Evolutionary conservation across 2,888 invertebrate species (phyloP), one percentile per base, ranked within the genome.

Genomic region (Campoplex nolae): DNA sequence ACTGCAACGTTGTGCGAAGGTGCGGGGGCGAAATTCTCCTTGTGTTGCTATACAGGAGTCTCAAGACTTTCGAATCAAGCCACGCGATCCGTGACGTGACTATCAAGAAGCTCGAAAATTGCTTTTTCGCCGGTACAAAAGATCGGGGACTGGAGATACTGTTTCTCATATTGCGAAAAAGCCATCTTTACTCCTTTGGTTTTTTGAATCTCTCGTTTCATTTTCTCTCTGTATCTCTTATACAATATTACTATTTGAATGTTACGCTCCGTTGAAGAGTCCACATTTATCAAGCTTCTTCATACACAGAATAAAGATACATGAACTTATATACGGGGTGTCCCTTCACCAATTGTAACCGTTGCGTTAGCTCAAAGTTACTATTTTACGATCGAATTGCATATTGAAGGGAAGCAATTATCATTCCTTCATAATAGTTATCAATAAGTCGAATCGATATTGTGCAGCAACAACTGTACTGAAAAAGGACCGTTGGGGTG

Each of bases 61-160:
- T 79, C 70, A 70, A 45, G 81, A 88, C 86, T 88, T 89, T 89
- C 88, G 85, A 86, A 89, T 85, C 88, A 83, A 88, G 85, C 62
- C 77, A 83, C 67, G 83, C 81, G 76, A 88, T 83, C 86, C 90
- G 89, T 89, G 89, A 79, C 85, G 81, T 67, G 90, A 90, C 89
- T 91, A 88, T 89, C 90, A 90, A 91, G 87, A 78, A 88, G 88
- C 88, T 90, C 85, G 89, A 89, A 89, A 89, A 90, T 90, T 90
- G 89, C 89, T 88, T 88, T 81, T 87, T 85, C 73, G 84, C 56
- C 73, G 79, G 87, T 81, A 84, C 80, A 81, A 81, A 86, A 78
- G 78, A 77, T 51, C 8, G 13, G 51, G 48, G 38, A 73, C 42
- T 62, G 23, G 42, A 51, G 65, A 42, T 28, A 71, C 38, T 78